Percentiles rank a stretch among this genome's conserved stretches.
Evolutionary conservation across 2,797 vertebrate species (phyloP).

Genomic region (Megalops cyprinoides): DNA sequence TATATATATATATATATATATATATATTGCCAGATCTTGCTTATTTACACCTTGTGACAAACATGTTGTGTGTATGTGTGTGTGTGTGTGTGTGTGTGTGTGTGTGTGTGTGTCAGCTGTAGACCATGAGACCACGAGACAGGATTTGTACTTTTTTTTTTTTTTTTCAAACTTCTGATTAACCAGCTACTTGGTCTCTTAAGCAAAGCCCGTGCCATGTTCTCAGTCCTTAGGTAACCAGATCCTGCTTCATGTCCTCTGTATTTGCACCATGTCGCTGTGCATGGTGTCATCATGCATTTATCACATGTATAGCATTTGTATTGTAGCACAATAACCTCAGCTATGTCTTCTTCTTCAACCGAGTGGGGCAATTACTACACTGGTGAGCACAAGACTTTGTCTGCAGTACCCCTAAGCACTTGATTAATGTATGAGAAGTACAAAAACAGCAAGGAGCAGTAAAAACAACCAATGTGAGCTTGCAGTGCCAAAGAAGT

Average conservation of each 20-base stretch:
- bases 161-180: not conserved
- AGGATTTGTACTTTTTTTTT: not conserved
- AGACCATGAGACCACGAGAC: conserved; percentile 9
- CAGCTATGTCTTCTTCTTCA: not conserved
- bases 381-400: not conserved
- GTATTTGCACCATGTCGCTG: conserved; percentile 7
- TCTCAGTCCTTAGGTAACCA: not conserved
- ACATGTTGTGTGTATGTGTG: conserved; percentile 18
- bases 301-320: not conserved
- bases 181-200: not conserved
- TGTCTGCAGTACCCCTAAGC: not conserved
- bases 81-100: conserved; percentile 34
- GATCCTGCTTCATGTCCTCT: not conserved
- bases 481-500: not conserved
- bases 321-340: not conserved
- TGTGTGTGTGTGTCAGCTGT: conserved; percentile 22
- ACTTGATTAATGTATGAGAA: not conserved
- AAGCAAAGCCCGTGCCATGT: not conserved
- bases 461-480: not conserved
- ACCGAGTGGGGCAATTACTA: not conserved
- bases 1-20: conserved; percentile 64
- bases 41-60: conserved; percentile 68
- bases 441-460: not conserved
- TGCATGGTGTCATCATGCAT: not conserved
- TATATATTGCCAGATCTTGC: conserved; percentile 64